Conservation (phyloP, 2,888 invertebrate genomes). For the Petrolisthes manimaculis region DNA sequence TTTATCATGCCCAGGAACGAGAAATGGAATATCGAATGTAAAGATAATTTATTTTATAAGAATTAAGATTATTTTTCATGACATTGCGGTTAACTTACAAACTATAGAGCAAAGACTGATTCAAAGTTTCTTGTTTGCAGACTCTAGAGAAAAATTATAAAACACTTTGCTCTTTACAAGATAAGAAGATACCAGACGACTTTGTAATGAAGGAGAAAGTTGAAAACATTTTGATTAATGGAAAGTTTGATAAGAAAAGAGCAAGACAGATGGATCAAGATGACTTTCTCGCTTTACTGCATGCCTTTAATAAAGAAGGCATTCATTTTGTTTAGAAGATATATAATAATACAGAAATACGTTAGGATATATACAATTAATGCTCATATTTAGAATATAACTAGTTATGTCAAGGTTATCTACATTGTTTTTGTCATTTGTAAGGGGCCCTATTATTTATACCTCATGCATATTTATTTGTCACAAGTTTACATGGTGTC, state of each 20-base stretch:
- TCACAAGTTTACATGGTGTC: too few relatives aligned
- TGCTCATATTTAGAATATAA: too few relatives aligned
- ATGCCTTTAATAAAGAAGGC: conserved; percentile 90
- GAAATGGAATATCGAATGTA: too few relatives aligned
- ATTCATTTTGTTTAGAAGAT: conserved; percentile 81
- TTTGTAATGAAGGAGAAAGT: conserved; percentile 88
- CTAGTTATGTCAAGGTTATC: too few relatives aligned
- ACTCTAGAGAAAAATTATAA: conserved; percentile 92
- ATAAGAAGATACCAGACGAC: conserved; percentile 82
- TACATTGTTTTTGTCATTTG: too few relatives aligned
- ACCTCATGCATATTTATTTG: too few relatives aligned
- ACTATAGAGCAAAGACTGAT: not conserved
- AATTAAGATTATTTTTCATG: too few relatives aligned
- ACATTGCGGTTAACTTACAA: too few relatives aligned
- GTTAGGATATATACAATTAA: too few relatives aligned
- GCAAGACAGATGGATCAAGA: conserved; percentile 96
- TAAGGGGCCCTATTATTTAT: too few relatives aligned
- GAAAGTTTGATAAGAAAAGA: conserved; percentile 81
- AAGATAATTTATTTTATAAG: too few relatives aligned
- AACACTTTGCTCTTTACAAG: conserved; percentile 87
- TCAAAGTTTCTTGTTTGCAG: conserved; percentile 70
- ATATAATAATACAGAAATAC: not conserved
- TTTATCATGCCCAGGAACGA: too few relatives aligned
- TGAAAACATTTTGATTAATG: conserved; percentile 79
- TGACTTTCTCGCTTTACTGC: conserved; percentile 90